Percentiles rank a stretch among this genome's conserved stretches.
These are phyloP conservation scores for Clamator glandarius DNA, from an alignment of 2,797 vertebrate genomes.

Conservation along the genomic window DNA sequence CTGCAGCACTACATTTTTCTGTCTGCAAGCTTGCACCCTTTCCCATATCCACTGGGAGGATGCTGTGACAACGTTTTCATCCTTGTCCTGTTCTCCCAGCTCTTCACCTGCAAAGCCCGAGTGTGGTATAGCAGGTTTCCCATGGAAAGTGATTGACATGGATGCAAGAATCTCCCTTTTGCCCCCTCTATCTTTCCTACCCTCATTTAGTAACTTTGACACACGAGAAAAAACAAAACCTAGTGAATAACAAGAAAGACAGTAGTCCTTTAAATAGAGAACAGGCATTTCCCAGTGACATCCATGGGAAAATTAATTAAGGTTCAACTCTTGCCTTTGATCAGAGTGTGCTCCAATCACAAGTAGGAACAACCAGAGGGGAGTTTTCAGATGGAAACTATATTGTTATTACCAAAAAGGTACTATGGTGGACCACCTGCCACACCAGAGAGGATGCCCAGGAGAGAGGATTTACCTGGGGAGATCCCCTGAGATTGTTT, in stretches of 20 bases:
- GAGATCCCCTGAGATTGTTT: not conserved
- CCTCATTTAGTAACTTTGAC: not conserved
- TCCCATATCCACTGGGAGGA: not conserved
- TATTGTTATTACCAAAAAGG: not conserved
- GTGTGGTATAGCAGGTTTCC: not conserved
- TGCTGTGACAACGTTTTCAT: not conserved
- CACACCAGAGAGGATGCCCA: not conserved
- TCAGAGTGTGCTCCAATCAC: not conserved
- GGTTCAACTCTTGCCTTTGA: not conserved
- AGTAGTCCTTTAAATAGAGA: not conserved
- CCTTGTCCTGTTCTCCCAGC: not conserved
- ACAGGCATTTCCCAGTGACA: not conserved
- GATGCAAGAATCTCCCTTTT: not conserved
- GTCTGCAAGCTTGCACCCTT: not conserved
- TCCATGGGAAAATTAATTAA: not conserved
- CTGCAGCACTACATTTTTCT: not conserved
- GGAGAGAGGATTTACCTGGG: not conserved
- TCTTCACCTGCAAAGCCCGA: not conserved
- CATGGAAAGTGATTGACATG: fast-evolving
- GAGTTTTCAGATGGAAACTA: not conserved
- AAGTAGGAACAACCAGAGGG: not conserved
- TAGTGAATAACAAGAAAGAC: not conserved
- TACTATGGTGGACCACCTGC: not conserved
- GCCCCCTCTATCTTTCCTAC: not conserved
- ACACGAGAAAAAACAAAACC: not conserved